Base-by-base conservation (phyloP, 2,113 vertebrate genomes). In the Hemibagrus wyckioides region DNA sequence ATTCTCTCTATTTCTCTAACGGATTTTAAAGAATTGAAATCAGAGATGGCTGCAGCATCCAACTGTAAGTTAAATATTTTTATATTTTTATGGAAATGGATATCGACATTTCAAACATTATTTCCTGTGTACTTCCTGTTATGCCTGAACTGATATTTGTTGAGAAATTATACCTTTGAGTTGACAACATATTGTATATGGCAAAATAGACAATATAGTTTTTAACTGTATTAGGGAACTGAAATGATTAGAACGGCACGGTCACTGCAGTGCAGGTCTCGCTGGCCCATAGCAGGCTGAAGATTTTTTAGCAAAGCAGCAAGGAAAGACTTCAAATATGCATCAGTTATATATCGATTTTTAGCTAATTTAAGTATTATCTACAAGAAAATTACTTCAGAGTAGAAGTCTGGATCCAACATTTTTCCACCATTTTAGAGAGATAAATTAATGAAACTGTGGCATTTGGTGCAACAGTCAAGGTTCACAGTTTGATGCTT, bases 21-120 rank as follows among this genome's bases (percentile, higher is more conserved):
- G 36, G 63, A 41, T 6, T 61, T 15, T 44, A 30, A n/a, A 28
- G 14, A 14, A 28, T n/a, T 50, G 39, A 28, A 36, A 25, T 11
- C 7, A 75, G n/a, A 57, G 7, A 75, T 76, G 84, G 52, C 33
- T 8, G 71, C 67, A n/a, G 69, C 30, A 73, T n/a, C 57, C 15
- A 86, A 65, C 59, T 28, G 63, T 80, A 67, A 80, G 84, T 85
- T 39, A 25, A 21, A 50, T 11, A 19, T 48, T 36, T 67, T 73
- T 41, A 71, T 19, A 1, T 0, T 19, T 9, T 41, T 21, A 41
- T 41, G 33, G 2, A 41, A 73, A 73, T 1, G 19, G 69, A 21
- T 9, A 11, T 73, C 21, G 41, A 7, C 8, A 41, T 1, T 41
- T 25, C 21, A 73, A 41, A 25, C 0, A 17, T 39, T 23, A 73